Evolutionary conservation across 2,888 invertebrate species (phyloP), one percentile per base, ranked within the genome.

Genomic region (Leptinotarsa juncta): DNA sequence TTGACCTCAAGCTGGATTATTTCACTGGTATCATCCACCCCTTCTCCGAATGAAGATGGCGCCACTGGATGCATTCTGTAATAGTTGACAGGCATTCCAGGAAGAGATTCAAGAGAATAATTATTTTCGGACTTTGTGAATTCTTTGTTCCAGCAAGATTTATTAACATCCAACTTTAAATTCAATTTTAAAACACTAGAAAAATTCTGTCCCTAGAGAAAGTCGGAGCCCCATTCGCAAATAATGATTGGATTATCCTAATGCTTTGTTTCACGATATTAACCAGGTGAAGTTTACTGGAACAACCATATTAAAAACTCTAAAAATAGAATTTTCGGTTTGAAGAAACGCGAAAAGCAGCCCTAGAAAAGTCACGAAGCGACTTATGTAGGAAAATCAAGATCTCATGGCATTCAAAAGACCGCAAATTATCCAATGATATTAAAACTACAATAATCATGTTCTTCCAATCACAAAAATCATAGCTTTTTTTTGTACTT

Each of bases 131-230:
- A 20, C 55, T 68, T 32, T 53, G 55, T 14, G 48, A 53, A 68
- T 68, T 68, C 68, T 68, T 68, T 68, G 55, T 68, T 57, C 68
- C 20, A 18, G 20, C 65, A 23, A 62, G 62, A 70, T 62, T 62
- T 65, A 70, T 70, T 70, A 65, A 20, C 70, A 70, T 57, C 50
- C 55, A 70, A 62, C 65, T 70, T 49, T 65, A 48, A 62, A 70
- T 70, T 20, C 50, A 70, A 62, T 60, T 70, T 70, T 15, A 48
- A 62, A 15, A 62, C 26, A n/a, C n/a, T 62, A 42, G 42, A 62
- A 62, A 42, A 42, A 32, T 42, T 32, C 42, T n/a, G 42, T 62
- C 42, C 16, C 42, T 42, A 5, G 16, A 62, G 62, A 5, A 62
- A 62, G 62, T 62, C 26, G 32, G 62, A 62, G 42, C n/a, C n/a